Conservation (phyloP, 2,888 invertebrate species). For the Octonoba sinensis region DNA sequence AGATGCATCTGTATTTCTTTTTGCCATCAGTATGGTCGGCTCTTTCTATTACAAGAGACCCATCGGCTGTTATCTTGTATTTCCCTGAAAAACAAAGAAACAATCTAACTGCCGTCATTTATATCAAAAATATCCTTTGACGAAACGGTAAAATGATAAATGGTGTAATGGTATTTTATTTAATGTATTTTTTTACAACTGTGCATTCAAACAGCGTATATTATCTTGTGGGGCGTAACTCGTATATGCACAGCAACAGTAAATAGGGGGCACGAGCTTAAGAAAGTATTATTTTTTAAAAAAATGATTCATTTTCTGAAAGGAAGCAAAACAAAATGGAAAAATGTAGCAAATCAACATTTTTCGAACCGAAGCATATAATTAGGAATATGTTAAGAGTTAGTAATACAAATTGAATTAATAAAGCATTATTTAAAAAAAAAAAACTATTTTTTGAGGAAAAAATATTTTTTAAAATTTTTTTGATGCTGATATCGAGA, state of each 20-base stretch:
- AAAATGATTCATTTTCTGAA: background rate
- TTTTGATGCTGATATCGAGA: no score
- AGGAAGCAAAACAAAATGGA: background rate
- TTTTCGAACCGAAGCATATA: no score
- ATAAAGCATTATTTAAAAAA: no score
- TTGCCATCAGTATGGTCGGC: conserved; percentile 73
- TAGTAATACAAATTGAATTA: no score
- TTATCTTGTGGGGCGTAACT: no score
- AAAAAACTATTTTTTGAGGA: no score
- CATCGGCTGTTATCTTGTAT: conserved; percentile 49
- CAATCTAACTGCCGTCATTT: background rate
- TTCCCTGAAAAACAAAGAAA: conserved; percentile 42
- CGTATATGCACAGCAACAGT: no score
- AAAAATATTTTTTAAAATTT: no score
- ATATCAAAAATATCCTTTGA: background rate
- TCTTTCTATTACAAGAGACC: conserved; percentile 59
- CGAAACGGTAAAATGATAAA: background rate
- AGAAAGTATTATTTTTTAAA: background rate
- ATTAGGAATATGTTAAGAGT: no score
- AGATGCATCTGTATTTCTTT: conserved; percentile 69
- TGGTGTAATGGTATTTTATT: background rate
- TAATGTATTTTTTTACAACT: no score
- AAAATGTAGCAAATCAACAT: background rate
- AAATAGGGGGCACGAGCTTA: no score
- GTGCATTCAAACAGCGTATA: no score